Conservation (phyloP, 2,888 invertebrate species). For the Papilio demoleus region DNA sequence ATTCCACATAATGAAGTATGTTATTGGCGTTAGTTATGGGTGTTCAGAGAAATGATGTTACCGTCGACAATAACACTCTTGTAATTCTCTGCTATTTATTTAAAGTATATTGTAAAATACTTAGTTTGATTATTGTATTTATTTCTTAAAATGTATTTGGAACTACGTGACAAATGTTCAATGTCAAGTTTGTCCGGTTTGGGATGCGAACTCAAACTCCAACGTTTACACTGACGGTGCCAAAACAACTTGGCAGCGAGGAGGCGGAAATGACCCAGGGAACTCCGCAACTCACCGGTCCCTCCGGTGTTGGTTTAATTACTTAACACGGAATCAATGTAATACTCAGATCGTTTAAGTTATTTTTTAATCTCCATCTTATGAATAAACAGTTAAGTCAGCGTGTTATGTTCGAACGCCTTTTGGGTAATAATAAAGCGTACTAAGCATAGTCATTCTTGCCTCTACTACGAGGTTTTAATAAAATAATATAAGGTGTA, state of each 20-base stretch:
- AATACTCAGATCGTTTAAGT: background rate
- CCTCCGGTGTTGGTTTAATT: background rate
- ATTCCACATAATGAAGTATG: background rate
- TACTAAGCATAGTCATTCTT: no score
- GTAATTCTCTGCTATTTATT: background rate
- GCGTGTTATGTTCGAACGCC: no score
- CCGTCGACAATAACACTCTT: background rate
- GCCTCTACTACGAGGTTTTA: no score
- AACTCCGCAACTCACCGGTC: conserved; percentile 21
- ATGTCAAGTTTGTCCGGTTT: conserved; percentile 12
- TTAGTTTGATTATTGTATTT: background rate
- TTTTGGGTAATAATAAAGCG: no score
- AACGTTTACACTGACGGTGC: conserved; percentile 12
- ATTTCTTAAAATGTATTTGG: background rate
- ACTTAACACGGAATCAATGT: no score
- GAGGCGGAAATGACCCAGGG: conserved; percentile 2
- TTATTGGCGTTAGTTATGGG: background rate
- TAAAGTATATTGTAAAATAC: background rate
- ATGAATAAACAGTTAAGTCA: no score
- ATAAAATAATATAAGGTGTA: no score
- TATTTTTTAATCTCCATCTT: no score
- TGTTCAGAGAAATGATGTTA: background rate
- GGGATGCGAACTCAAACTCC: background rate
- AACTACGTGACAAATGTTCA: background rate
- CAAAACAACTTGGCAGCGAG: conserved; percentile 22